Conservation (phyloP, 2,113 vertebrate species). For the Chelonoidis abingdonii region DNA sequence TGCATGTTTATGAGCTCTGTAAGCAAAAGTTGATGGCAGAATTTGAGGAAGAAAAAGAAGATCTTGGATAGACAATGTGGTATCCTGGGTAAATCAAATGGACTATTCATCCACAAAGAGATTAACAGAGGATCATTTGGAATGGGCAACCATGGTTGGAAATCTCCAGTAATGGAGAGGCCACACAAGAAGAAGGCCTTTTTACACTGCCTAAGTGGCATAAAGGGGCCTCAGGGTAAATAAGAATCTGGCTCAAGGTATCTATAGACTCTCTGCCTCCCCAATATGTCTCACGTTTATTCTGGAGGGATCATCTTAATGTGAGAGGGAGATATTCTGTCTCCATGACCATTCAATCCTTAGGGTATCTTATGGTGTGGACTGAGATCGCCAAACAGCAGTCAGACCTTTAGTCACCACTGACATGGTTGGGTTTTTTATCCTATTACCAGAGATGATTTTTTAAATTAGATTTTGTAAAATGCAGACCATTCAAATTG, state of each 20-base stretch:
- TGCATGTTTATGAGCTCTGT: background rate
- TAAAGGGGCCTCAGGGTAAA: fast-evolving
- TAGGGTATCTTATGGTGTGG: background rate
- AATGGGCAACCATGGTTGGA: background rate
- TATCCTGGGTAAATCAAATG: background rate
- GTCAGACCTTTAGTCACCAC: background rate
- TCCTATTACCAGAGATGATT: background rate
- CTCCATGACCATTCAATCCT: background rate
- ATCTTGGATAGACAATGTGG: background rate
- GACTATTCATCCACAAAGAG: background rate
- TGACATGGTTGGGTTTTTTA: background rate
- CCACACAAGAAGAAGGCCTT: background rate
- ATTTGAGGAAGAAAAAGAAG: background rate
- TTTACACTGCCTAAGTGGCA: fast-evolving
- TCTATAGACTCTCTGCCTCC: background rate
- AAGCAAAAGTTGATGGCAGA: background rate
- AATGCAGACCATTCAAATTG: background rate
- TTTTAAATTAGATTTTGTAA: background rate
- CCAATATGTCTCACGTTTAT: background rate
- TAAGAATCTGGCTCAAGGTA: fast-evolving
- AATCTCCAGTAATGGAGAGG: background rate
- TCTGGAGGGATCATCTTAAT: background rate
- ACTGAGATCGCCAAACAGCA: fast-evolving
- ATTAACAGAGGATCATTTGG: background rate
- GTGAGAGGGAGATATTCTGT: background rate